These are phyloP conservation scores for Martes flavigula DNA, from an alignment of 2,797 vertebrate genomes.

Conservation along the genomic window DNA sequence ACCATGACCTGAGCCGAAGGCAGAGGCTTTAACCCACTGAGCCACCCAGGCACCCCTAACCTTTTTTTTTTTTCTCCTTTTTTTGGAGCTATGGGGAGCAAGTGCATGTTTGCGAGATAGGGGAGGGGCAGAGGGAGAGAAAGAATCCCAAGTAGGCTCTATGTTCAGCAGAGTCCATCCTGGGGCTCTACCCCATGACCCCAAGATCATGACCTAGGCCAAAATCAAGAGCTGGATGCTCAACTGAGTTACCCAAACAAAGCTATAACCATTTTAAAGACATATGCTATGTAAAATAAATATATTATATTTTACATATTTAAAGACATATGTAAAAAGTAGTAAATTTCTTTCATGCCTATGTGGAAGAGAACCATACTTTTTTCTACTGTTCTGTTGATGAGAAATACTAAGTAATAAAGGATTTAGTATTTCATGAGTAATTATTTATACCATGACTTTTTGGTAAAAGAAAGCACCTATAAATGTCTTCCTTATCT, in stretches of 20 bases:
- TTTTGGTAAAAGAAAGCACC: neutral
- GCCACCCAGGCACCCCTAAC: neutral
- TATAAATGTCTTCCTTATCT: neutral
- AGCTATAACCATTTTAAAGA: neutral
- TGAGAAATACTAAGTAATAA: constrained; percentile 14
- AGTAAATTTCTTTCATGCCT: neutral
- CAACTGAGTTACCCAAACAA: neutral
- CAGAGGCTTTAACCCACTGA: too few species aligned
- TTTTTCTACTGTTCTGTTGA: neutral
- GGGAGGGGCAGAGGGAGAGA: neutral
- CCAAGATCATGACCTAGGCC: neutral
- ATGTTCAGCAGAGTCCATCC: neutral
- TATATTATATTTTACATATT: neutral
- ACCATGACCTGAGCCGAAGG: too few species aligned
- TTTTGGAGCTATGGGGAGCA: neutral
- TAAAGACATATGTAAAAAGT: neutral
- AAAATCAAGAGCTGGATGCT: neutral
- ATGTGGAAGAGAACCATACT: neutral
- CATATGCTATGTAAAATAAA: neutral
- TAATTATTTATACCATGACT: neutral
- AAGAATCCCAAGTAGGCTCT: neutral
- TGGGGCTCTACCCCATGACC: neutral
- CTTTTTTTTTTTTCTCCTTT: neutral
- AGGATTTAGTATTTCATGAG: neutral
- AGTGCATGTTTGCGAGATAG: neutral